Conservation (phyloP, 2,797 vertebrate species). For the Helostoma temminkii region DNA sequence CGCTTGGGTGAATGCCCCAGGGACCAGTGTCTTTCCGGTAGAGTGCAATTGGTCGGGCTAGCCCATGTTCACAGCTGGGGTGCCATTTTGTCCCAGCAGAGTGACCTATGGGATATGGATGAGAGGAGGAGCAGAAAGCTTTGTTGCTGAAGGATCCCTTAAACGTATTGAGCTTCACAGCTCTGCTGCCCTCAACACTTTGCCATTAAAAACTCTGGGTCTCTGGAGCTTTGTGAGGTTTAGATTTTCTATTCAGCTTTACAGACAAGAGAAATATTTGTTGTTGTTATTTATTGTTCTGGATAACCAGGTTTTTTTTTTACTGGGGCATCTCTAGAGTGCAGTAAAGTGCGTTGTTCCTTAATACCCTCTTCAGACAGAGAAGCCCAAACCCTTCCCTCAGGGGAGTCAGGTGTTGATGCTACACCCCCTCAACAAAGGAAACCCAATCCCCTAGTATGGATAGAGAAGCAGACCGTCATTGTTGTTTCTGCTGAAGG, state of each 20-base stretch:
- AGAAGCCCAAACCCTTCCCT: constrained; percentile 37
- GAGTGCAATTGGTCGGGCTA: constrained; percentile 66
- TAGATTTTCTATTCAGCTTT: neutral
- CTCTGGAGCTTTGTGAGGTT: constrained; percentile 14
- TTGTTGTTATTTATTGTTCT: neutral
- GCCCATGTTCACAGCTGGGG: constrained; percentile 73
- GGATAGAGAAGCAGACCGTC: constrained; percentile 26
- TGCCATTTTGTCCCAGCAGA: constrained; percentile 68
- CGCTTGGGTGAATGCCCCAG: constrained; percentile 47
- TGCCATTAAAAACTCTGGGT: constrained; percentile 19
- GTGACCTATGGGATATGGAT: constrained; percentile 55
- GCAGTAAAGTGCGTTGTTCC: constrained; percentile 21
- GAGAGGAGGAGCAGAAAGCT: constrained; percentile 33
- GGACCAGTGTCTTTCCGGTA: constrained; percentile 59
- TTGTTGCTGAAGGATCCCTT: constrained; percentile 21
- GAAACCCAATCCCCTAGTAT: constrained; percentile 45
- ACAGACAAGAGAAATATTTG: neutral
- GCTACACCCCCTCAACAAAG: constrained; percentile 63
- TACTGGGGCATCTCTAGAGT: constrained; percentile 19
- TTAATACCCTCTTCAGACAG: constrained; percentile 46
- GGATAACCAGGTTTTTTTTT: neutral
- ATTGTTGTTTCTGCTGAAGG: constrained; percentile 53
- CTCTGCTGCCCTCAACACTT: constrained; percentile 3
- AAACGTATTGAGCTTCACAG: constrained; percentile 33
- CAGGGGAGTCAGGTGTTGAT: constrained; percentile 56